A percentile compares a stretch with the other conserved stretches of the same genome.
Conservation (phyloP, 1,140 invertebrate species). For the Sarcophaga peregrina region DNA sequence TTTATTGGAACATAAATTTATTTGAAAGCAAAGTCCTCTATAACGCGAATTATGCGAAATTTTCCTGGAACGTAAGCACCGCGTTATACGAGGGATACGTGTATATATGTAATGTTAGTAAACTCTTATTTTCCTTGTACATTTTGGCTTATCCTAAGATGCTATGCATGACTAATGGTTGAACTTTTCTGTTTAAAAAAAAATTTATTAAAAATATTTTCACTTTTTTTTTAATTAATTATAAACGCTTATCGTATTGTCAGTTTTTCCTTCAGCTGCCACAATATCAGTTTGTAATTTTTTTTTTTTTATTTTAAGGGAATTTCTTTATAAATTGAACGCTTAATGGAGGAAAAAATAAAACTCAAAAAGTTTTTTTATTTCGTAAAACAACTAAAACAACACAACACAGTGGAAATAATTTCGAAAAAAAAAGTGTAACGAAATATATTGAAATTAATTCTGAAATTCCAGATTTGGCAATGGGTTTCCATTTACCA, state of each 20-base stretch:
- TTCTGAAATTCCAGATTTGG: slow-evolving; percentile 45
- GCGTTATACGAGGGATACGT: too few relatives aligned
- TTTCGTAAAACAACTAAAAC: not conserved
- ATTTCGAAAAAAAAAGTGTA: slow-evolving; percentile 33
- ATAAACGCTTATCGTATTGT: slow-evolving; percentile 9
- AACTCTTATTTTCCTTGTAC: too few relatives aligned
- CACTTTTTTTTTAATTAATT: not conserved
- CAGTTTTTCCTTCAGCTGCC: not conserved
- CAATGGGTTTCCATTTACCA: slow-evolving; percentile 48
- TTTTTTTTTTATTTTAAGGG: slow-evolving; percentile 1
- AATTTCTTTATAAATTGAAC: not conserved
- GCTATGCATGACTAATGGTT: too few relatives aligned
- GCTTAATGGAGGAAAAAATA: not conserved
- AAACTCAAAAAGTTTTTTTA: not conserved
- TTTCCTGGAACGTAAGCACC: too few relatives aligned
- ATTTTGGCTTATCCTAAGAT: too few relatives aligned
- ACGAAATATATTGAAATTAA: slow-evolving; percentile 45
- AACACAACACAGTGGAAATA: not conserved
- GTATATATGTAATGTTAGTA: too few relatives aligned
- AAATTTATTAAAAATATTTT: not conserved
- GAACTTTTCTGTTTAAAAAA: too few relatives aligned
- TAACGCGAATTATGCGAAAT: too few relatives aligned
- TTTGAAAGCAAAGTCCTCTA: too few relatives aligned
- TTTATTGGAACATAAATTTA: too few relatives aligned
- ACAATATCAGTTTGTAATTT: not conserved